Percentiles rank a stretch among this genome's conserved stretches.
phyloP scores from a whole-genome alignment of 1,140 invertebrate genomes.

The Panagrolaimus sp. region DNA sequence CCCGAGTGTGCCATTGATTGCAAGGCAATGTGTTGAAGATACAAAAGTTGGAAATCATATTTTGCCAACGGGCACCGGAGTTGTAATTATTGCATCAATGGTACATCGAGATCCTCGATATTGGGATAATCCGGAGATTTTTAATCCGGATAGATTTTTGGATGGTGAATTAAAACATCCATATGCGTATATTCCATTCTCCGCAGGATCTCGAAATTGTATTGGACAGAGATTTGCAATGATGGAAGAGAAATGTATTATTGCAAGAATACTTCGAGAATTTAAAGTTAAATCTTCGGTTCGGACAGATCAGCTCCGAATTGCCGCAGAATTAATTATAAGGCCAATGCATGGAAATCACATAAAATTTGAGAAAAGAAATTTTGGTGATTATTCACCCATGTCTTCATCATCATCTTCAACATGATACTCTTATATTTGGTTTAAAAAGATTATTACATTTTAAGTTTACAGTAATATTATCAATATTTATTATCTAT shows the following conservation, averaged over 20 bases:
- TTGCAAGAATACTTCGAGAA: slow-evolving; percentile 77
- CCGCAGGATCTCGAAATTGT: slow-evolving; percentile 62
- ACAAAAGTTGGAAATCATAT: slow-evolving; percentile 64
- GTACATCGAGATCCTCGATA: slow-evolving; percentile 68
- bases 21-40: slow-evolving; percentile 70
- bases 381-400: slow-evolving; percentile 39
- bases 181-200: slow-evolving; percentile 61
- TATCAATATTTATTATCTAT: no score
- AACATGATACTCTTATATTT: no score
- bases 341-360: slow-evolving; percentile 60
- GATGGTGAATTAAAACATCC: slow-evolving; percentile 70
- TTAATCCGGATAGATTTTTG: slow-evolving; percentile 85
- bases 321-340: slow-evolving; percentile 62
- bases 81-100: slow-evolving; percentile 68
- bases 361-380: slow-evolving; percentile 41
- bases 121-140: slow-evolving; percentile 76
- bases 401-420: no score
- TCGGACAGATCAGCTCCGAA: slow-evolving; percentile 60
- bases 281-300: slow-evolving; percentile 65
- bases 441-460: no score
- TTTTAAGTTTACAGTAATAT: no score
- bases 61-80: slow-evolving; percentile 68
- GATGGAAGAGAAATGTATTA: slow-evolving; percentile 78
- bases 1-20: slow-evolving; percentile 68
- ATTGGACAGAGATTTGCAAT: slow-evolving; percentile 73